A percentile compares a stretch with the other conserved stretches of the same genome.
Conservation (phyloP, 2,888 invertebrate genomes). For the Salpingus planirostris region DNA sequence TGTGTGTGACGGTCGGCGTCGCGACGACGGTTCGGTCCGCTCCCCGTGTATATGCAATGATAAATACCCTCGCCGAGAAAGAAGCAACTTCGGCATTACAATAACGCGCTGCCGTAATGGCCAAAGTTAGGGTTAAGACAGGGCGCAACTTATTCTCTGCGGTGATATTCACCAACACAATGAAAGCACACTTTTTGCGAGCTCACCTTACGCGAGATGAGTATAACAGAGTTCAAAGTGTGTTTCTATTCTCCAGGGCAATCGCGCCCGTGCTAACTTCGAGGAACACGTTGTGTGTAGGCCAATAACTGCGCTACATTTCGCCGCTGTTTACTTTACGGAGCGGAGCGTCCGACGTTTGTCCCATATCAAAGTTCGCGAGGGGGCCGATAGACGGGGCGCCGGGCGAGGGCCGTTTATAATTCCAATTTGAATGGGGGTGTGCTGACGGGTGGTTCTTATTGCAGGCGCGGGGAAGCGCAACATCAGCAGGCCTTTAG, state of each 20-base stretch:
- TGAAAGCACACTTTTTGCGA: slow-evolving; percentile 35
- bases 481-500: slow-evolving; percentile 36
- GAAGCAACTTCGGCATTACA: slow-evolving; percentile 37
- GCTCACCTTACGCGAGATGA: slow-evolving; percentile 30
- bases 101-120: slow-evolving; percentile 38
- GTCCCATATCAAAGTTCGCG: too few relatives aligned
- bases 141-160: slow-evolving; percentile 37
- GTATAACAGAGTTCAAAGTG: slow-evolving; percentile 31
- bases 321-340: slow-evolving; percentile 15
- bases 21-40: slow-evolving; percentile 17
- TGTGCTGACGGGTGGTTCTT: slow-evolving; percentile 35
- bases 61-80: slow-evolving; percentile 34
- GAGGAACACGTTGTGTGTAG: too few relatives aligned
- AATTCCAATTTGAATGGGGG: slow-evolving; percentile 15
- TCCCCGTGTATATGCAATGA: slow-evolving; percentile 31
- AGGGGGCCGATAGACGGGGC: too few relatives aligned
- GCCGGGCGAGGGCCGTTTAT: slow-evolving; percentile 10
- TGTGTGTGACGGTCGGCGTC: slow-evolving; percentile 8
- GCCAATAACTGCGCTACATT: slow-evolving; percentile 25
- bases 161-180: slow-evolving; percentile 38
- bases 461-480: slow-evolving; percentile 39
- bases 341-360: slow-evolving; percentile 4
- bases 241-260: slow-evolving; percentile 34
- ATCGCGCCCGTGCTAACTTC: slow-evolving; percentile 27
- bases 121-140: slow-evolving; percentile 39